Conservation (phyloP, 2,797 vertebrate species). For the Phrynocephalus forsythii region DNA sequence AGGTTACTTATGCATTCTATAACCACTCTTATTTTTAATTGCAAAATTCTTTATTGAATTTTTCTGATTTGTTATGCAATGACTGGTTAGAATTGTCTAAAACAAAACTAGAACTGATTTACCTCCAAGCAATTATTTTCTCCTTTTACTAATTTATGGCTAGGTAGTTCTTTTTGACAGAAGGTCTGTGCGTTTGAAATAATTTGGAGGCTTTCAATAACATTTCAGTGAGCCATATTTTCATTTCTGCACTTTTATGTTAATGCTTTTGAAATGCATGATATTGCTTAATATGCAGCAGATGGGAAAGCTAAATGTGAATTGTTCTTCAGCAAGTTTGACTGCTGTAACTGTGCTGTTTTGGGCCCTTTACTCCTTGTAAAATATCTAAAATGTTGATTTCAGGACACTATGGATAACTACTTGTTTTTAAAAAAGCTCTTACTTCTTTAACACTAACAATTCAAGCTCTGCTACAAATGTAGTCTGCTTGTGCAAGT, state of each 20-base stretch:
- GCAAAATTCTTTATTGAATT: not conserved
- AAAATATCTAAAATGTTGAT: slow-evolving; percentile 45
- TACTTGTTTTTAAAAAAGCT: slow-evolving; percentile 49
- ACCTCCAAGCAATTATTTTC: not conserved
- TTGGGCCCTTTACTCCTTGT: slow-evolving; percentile 1
- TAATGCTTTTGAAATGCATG: slow-evolving; percentile 17
- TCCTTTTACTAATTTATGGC: not conserved
- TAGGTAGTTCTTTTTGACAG: not conserved
- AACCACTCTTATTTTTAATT: not conserved
- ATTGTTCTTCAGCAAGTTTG: slow-evolving; percentile 10
- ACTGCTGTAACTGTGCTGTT: slow-evolving; percentile 15
- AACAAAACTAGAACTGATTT: not conserved
- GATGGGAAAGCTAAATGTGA: slow-evolving; percentile 24
- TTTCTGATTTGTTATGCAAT: not conserved
- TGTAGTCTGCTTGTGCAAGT: slow-evolving; percentile 67
- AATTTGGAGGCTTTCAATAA: not conserved
- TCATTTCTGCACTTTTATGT: slow-evolving; percentile 1
- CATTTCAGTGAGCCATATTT: slow-evolving; percentile 7
- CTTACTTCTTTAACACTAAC: slow-evolving; percentile 58
- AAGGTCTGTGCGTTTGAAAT: not conserved
- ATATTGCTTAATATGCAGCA: not conserved
- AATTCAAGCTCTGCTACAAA: slow-evolving; percentile 64
- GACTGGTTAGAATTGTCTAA: not conserved
- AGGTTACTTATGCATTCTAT: not conserved
- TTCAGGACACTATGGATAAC: slow-evolving; percentile 43